Base-by-base conservation (phyloP, 2,113 vertebrate genomes). In the Charadrius vociferus region DNA sequence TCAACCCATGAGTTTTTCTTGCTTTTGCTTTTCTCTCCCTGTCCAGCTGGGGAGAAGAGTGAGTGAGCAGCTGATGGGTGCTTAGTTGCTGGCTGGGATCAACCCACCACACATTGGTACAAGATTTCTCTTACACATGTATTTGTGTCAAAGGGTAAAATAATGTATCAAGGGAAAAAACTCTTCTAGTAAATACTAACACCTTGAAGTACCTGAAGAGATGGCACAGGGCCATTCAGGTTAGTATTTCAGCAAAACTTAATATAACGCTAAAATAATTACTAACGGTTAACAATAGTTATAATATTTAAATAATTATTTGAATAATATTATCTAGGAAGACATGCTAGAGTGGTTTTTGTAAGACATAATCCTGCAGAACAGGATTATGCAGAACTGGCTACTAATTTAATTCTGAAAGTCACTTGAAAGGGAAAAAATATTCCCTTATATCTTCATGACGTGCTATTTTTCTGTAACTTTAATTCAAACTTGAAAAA, bases 51-150 rank as follows among this genome's bases (percentile, higher is more conserved):
- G 41, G 39, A 72, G 15, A 24, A 47, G 23, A 72, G 49, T 6
- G 23, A 55, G 39, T 0, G 2, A 75, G 62, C 23, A n/a, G 62
- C 53, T 21, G 43, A 68, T 10, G 13, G 45, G 36, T 52, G 63
- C 26, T 32, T 22, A 32, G 21, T 1, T 30, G 23, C 27, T 3
- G 0, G 50, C 16, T 0, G 1, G 21, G 52, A 81, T 43, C 52
- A 66, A 43, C 43, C 36, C 45, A 22, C 43, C 2, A 1, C 14
- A 22, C 12, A 12, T 1, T 5, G 32, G 11, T n/a, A 39, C 45
- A 24, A 52, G 36, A n/a, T 15, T 49, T 41, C 81, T 37, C 37
- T 43, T 63, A 58, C 23, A 29, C 6, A 0, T 9, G 22, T 34
- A 12, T 39, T 74, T 36, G 13, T 32, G 20, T 39, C 30, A n/a